Evolutionary conservation across 2,888 invertebrate genomes (phyloP), one percentile per base, ranked within the genome.

Genomic region (Parnassius mnemosyne): DNA sequence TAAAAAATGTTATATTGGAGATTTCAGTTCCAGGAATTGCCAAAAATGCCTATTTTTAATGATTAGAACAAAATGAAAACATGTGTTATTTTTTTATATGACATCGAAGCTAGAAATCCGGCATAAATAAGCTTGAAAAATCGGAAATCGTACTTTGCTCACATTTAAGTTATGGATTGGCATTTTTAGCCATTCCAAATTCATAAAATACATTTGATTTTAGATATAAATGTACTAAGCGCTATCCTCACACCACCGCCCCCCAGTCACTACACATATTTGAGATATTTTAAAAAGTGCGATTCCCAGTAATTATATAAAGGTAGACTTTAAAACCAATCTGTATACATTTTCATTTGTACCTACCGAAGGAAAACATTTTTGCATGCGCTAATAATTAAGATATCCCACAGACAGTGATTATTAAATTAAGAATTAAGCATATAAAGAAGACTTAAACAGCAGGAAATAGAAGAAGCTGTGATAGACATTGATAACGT

Each of bases 191-290:
- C 49, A 60, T 59, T 66, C 54, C 52, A 57, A 53, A 65, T 58
- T 61, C 57, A 58, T 58, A 25, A 25, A 7, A 34, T 0, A 34
- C 34, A 34, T 34, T 34, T 34, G 53, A 64, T 62, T 63, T 58
- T 65, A 47, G 65, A 64, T 60, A 57, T 57, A 53, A 34, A 60
- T 65, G 49, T 13, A 13, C 49, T 67, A 67, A 61, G 65, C 63
- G 65, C 68, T 66, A 65, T 70, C 87, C 86, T 86, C 85, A 85
- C 84, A 86, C 87, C 87, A 85, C 84, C 65, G 80, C 87, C 85
- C 34, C 78, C 86, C 89, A 85, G 87, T 85, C 87, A 87, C 75
- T 75, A 78, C 71, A 74, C 74, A 69, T 61, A 49, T 60, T 51
- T 55, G 59, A 66, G 70, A 75, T 75, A 77, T 79, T 80, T 79